These are phyloP conservation scores for Prionailurus bengalensis DNA, from an alignment of 2,113 vertebrate genomes.

Conservation along the genomic window DNA sequence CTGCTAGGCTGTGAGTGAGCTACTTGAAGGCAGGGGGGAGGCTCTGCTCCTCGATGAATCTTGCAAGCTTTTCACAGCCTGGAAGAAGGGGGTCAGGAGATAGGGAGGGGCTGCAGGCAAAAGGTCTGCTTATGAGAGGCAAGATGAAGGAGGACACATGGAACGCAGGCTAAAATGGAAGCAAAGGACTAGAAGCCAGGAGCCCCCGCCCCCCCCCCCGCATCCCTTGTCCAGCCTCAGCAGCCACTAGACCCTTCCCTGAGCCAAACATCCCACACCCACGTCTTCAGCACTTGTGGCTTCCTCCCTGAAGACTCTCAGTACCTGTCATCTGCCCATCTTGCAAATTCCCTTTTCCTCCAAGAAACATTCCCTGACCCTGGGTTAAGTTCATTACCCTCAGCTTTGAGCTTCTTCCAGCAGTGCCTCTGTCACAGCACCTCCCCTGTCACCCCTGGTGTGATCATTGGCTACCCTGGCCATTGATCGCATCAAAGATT, in stretches of 20 bases:
- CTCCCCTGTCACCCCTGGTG: accelerated
- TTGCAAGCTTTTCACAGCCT: neutral
- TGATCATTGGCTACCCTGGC: neutral
- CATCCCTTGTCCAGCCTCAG: neutral
- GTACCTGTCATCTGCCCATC: neutral
- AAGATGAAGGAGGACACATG: accelerated
- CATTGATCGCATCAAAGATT: neutral
- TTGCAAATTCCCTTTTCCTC: neutral
- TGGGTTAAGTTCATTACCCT: accelerated
- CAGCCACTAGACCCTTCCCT: neutral
- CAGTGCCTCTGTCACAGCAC: accelerated
- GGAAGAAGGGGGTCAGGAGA: neutral
- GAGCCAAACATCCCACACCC: neutral
- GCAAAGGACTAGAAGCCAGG: neutral
- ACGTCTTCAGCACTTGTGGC: accelerated
- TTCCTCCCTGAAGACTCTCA: neutral
- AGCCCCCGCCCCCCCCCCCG: accelerated
- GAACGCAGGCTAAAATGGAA: neutral
- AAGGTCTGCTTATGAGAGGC: neutral
- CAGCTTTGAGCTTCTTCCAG: neutral
- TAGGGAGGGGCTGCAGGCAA: neutral
- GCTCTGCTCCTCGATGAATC: neutral
- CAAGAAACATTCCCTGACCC: neutral
- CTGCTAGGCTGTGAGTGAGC: no score
- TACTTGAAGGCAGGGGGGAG: neutral